Base-by-base conservation (phyloP, 2,888 invertebrate species). In the Sarcophaga rosellei region DNA sequence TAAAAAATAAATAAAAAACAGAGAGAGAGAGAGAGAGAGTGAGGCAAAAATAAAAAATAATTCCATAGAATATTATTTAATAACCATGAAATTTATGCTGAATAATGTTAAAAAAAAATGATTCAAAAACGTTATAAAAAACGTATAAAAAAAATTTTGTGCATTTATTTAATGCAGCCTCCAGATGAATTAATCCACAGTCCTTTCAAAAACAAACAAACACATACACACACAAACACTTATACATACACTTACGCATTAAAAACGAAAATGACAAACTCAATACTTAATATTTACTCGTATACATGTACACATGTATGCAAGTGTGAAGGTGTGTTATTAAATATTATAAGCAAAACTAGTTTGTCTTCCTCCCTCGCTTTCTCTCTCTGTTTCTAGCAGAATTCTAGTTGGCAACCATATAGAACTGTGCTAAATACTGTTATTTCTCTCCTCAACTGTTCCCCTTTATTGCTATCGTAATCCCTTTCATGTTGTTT, bases 321-420 rank as follows among this genome's bases (percentile, higher is more conserved):
- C 0, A 35, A 8, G 35, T 10, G 35, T 35, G 35, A 10, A 35
- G 35, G 35, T 35, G 8, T 35, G 8, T 35, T 10, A 8, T 35
- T 10, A 35, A 10, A 35, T 35, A 10, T 35, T 35, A 35, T 35
- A 35, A 35, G 35, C 35, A 10, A 35, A 35, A 35, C 35, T 35
- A 35, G 35, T 35, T 8, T 35, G 35, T 35, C 0, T 2, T 2
- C 10, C 35, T 35, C 8, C 10, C 35, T 35, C 35, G 8, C 35
- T 8, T 10, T 35, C 6, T 35, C 35, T 35, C 35, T 8, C 8
- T 75, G 25, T 21, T 21, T 65, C 59, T 70, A 57, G 17, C 25
- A 63, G 15, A 59, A 69, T 21, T 74, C 45, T 44, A 11, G 79
- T 84, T 79, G 79, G 70, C 84, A 84, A 80, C 65, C 79, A 65